Conservation (phyloP, 1,140 invertebrate genomes). For the Drosophila sturtevanti region DNA sequence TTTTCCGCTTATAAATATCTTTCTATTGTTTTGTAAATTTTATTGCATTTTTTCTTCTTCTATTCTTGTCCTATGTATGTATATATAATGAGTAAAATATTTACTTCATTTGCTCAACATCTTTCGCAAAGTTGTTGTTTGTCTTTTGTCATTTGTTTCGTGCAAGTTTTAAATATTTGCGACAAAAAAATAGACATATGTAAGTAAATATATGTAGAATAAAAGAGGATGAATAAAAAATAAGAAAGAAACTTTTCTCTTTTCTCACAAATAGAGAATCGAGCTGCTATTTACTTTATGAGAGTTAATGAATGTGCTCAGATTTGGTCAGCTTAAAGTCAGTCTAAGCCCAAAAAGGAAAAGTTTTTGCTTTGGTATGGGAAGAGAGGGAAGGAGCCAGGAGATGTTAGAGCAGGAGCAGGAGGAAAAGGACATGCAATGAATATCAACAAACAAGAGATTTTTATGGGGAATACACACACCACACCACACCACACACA, state of each 20-base stretch:
- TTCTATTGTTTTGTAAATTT: no score
- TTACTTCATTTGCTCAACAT: not conserved
- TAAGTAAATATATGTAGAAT: no score
- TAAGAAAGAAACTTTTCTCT: not conserved
- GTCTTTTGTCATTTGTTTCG: conserved; percentile 2
- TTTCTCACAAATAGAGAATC: not conserved
- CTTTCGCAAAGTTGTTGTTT: not conserved
- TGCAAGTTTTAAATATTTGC: conserved; percentile 1
- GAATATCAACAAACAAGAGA: conserved; percentile 55
- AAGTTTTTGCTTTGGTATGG: conserved; percentile 21
- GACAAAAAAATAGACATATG: not conserved
- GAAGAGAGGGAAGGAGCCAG: not conserved
- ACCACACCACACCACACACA: conserved; percentile 6
- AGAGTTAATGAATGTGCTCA: conserved; percentile 8
- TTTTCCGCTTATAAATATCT: no score
- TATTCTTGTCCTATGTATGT: no score
- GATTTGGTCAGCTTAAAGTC: conserved; percentile 35
- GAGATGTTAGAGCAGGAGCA: not conserved
- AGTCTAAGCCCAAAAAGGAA: conserved; percentile 46
- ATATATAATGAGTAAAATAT: not conserved
- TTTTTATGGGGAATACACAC: conserved; percentile 38
- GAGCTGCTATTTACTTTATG: not conserved
- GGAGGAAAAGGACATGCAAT: conserved; percentile 44
- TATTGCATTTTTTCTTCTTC: no score
- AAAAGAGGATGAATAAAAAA: not conserved